Base-by-base conservation (phyloP, 2,888 invertebrate species). In the Autographa gamma region DNA sequence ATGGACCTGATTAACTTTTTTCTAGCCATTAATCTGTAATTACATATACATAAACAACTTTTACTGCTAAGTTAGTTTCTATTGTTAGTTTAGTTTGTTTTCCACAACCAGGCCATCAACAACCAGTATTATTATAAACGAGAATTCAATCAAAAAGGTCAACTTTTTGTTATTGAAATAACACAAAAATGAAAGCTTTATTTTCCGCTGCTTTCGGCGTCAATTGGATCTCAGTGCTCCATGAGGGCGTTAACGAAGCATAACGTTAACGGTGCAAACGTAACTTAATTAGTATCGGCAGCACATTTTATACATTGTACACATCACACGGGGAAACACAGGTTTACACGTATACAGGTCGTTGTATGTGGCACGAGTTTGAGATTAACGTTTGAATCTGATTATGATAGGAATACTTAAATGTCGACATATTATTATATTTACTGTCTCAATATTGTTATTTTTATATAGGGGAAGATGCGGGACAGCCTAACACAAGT, bases 171-270 rank as follows among this genome's bases (percentile, higher is more conserved):
- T 14, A n/a, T 71, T 19, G n/a, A 18, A 11, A 48, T 7, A 8
- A 48, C n/a, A n/a, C 1, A 7, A 48, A 43, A 43, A 48, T 56
- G 9, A 1, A 38, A 11, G 8, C 38, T 11, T 18, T 9, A 52
- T 54, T 25, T 19, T 16, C 3, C 73, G n/a, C 52, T 11, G 25
- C 0, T 41, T 62, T 43, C 41, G 63, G 63, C 62, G 63, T 61
- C 63, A 79, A 52, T 59, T 62, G 48, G 48, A 61, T 74, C 43
- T 70, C 66, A 34, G 59, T 34, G 65, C 9, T 52, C 32, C 14
- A n/a, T 61, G 19, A n/a, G 54, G 38, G 19, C 60, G 62, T 63
- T 77, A 77, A 77, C 67, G 76, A 77, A 72, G 80, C 80, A 59
- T 54, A 58, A 66, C 52, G 19, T 63, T 32, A 16, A n/a, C 58